Conservation (phyloP, 2,113 vertebrate species). For the Muscicapa adusta region DNA sequence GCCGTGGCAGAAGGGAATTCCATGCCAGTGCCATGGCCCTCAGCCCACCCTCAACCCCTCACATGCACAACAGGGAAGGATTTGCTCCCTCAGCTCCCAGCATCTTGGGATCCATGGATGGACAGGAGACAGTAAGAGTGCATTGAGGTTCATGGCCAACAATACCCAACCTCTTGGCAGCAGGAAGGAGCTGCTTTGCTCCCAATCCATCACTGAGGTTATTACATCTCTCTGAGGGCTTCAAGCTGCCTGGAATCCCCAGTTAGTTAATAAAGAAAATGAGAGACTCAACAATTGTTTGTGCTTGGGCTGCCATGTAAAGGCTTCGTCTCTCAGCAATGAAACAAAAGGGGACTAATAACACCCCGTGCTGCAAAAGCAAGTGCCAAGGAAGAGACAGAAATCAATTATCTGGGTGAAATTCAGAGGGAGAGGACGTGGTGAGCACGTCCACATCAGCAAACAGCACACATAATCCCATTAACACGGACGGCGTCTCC, state of each 20-base stretch:
- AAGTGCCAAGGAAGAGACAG: conserved; percentile 70
- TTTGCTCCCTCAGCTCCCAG: not conserved
- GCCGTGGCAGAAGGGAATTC: fast-evolving
- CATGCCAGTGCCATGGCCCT: not conserved
- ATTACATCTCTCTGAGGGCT: conserved; percentile 52
- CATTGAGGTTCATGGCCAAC: not conserved
- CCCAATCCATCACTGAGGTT: conserved; percentile 49
- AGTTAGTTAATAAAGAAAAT: conserved; percentile 73
- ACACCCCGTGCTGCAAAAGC: conserved; percentile 61
- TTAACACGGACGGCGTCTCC: conserved; percentile 43
- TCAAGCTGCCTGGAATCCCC: conserved; percentile 57
- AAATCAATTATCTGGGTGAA: conserved; percentile 78
- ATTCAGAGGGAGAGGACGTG: conserved; percentile 51
- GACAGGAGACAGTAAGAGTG: not conserved
- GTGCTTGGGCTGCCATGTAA: conserved; percentile 72
- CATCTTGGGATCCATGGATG: fast-evolving
- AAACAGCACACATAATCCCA: conserved; percentile 68
- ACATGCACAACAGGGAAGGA: fast-evolving
- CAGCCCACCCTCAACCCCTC: not conserved
- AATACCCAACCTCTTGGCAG: not conserved
- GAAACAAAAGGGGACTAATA: conserved; percentile 76
- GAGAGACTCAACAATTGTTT: conserved; percentile 73
- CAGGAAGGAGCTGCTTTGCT: conserved; percentile 54
- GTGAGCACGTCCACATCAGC: not conserved
- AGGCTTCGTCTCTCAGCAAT: conserved; percentile 68